These are phyloP conservation scores for Selene dorsalis DNA, from an alignment of 2,797 vertebrate species.

Conservation along the genomic window DNA sequence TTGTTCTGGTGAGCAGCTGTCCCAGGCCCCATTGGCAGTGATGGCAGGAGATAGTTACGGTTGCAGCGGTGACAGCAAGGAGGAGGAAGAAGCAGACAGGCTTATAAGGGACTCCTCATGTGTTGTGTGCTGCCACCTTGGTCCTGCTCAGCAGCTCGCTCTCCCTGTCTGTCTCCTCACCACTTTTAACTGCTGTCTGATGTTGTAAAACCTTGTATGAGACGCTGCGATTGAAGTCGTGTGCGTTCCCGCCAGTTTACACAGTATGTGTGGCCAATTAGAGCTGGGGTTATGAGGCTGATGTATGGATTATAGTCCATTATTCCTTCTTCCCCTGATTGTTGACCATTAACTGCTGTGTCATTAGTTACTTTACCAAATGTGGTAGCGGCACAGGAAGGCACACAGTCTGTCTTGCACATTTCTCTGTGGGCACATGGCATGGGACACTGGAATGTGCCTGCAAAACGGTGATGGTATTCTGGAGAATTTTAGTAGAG, in stretches of 20 bases:
- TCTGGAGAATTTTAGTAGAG: constrained; percentile 47
- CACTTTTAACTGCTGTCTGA: constrained; percentile 78
- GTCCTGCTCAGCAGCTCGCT: constrained; percentile 66
- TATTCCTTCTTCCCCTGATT: constrained; percentile 79
- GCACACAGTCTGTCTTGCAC: constrained; percentile 73
- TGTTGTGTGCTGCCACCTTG: constrained; percentile 72
- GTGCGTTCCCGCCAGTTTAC: constrained; percentile 67
- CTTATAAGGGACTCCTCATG: constrained; percentile 72
- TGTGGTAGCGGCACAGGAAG: constrained; percentile 78
- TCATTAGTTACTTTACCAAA: constrained; percentile 81
- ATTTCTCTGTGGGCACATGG: constrained; percentile 65
- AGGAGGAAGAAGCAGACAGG: constrained; percentile 68
- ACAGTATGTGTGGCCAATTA: constrained; percentile 87
- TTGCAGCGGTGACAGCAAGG: constrained; percentile 62
- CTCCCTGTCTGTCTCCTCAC: constrained; percentile 71
- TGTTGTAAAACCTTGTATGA: constrained; percentile 76
- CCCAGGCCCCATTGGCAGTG: constrained; percentile 66
- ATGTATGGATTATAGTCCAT: constrained; percentile 83
- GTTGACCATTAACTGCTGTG: constrained; percentile 81
- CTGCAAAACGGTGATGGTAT: constrained; percentile 67
- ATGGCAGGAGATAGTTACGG: constrained; percentile 68
- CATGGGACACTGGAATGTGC: constrained; percentile 60
- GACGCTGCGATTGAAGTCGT: constrained; percentile 63
- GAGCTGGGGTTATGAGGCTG: constrained; percentile 81
- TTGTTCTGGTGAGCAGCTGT: constrained; percentile 81